A percentile compares a stretch with the other conserved stretches of the same genome.
These are phyloP conservation scores for Parascotia fuliginaria DNA, from an alignment of 2,888 invertebrate species.

Conservation along the genomic window DNA sequence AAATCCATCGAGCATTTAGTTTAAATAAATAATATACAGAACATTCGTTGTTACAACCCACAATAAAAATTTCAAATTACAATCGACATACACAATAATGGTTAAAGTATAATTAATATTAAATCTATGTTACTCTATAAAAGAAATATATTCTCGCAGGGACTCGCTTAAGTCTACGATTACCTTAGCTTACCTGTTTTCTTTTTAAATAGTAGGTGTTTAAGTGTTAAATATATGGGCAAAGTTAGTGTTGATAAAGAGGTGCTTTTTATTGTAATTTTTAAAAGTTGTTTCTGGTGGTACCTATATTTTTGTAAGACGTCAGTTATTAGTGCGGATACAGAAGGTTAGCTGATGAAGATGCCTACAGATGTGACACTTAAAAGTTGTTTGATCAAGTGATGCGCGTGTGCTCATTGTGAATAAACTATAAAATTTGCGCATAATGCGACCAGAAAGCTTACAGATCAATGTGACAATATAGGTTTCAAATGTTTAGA, in stretches of 20 bases:
- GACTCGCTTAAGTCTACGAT: conserved; percentile 52
- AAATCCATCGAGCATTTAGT: conserved; percentile 11
- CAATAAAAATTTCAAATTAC: conserved; percentile 48
- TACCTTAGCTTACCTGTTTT: conserved; percentile 76
- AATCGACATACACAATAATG: conserved; percentile 30
- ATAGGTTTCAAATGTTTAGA: too few relatives aligned
- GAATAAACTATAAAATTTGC: background rate
- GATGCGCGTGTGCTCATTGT: background rate
- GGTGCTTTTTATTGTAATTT: conserved; percentile 29
- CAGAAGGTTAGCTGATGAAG: too few relatives aligned
- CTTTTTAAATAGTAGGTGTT: conserved; percentile 50
- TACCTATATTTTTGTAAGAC: too few relatives aligned
- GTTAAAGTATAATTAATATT: conserved; percentile 45
- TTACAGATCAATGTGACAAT: too few relatives aligned
- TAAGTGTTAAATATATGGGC: conserved; percentile 22
- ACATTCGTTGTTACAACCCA: conserved; percentile 79
- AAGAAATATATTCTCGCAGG: conserved; percentile 78
- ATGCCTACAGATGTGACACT: background rate
- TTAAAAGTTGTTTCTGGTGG: background rate
- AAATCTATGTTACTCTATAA: conserved; percentile 61
- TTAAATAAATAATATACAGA: conserved; percentile 33
- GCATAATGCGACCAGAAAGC: background rate
- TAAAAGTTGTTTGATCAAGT: background rate
- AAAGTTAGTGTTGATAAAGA: conserved; percentile 56
- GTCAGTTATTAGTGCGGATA: too few relatives aligned